phyloP scores from a whole-genome alignment of 1,140 invertebrate genomes.

The Drosophila melanica region DNA sequence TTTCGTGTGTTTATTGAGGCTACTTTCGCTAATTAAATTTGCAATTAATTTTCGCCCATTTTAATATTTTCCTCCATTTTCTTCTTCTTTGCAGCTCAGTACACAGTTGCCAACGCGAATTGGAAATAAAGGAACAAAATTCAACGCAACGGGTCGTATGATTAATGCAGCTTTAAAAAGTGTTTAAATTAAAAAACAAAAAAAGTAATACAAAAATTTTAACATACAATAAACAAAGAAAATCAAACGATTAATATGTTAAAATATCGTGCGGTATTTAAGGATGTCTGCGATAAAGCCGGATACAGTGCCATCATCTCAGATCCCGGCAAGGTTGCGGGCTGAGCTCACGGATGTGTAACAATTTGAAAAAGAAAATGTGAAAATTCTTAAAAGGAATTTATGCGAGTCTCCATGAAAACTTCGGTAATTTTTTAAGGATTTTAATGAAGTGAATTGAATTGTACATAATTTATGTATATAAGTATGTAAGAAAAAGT shows the following conservation, averaged over 20 bases:
- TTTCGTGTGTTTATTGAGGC: constrained; percentile 22
- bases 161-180: constrained; percentile 21
- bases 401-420: constrained; percentile 1
- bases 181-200: background rate
- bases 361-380: background rate
- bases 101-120: constrained; percentile 15
- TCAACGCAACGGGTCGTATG: constrained; percentile 14
- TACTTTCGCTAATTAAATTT: constrained; percentile 50
- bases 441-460: background rate
- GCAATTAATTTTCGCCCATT: constrained; percentile 58
- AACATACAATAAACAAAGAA: background rate
- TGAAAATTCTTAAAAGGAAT: background rate
- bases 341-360: background rate
- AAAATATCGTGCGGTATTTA: constrained; percentile 5
- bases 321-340: constrained; percentile 29
- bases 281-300: constrained; percentile 9
- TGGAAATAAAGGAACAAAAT: constrained; percentile 15
- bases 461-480: background rate
- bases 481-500: background rate
- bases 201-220: background rate
- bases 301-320: constrained; percentile 17
- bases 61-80: constrained; percentile 9
- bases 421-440: background rate
- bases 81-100: constrained; percentile 39
- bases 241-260: constrained; percentile 12